Evolutionary conservation across 1,140 invertebrate species (phyloP), one percentile per base, ranked within the genome.

Genomic region (Atta cephalotes): DNA sequence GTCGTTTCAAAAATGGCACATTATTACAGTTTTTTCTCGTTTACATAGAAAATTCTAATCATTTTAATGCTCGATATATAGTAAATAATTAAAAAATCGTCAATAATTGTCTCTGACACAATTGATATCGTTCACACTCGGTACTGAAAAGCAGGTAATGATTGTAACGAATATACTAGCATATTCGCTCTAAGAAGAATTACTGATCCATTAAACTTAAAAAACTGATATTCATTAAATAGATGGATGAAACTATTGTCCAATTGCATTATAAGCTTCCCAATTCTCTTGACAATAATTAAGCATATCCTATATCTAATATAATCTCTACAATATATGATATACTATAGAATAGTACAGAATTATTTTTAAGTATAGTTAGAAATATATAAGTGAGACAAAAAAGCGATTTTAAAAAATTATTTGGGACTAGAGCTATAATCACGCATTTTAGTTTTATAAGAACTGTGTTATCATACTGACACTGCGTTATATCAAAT

Each of bases 351-450:
- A 84, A 82, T 89, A 18, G n/a, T 80, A 86, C 53, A 70, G 63
- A 87, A 66, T 90, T 78, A 90, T 87, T 71, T 35, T 45, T 45
- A 45, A 10, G 39, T 45, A 72, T 60, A 89, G 63, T 62, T 82
- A 58, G 60, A 78, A 91, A 79, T 58, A 18, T 60, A 63, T 87
- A 49, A 1, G 21, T 70, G 66, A 70, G 12, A 79, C 18, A 74
- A 82, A 77, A 79, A 62, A 70, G 39, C 60, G 76, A 25, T 56
- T 84, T 88, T 89, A 45, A 92, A 88, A 93, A 90, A 78, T 63
- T 82, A 92, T 91, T 92, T 80, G 86, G 88, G 92, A 94, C 92
- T 94, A 94, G 93, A 93, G 91, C 90, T 94, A 93, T 90, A 89
- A 93, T 94, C 91, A 93, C 93, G 88, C 85, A 85, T 92, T 87